Evolutionary conservation across 2,113 vertebrate species (phyloP).

Genomic region (Zingel zingel): DNA sequence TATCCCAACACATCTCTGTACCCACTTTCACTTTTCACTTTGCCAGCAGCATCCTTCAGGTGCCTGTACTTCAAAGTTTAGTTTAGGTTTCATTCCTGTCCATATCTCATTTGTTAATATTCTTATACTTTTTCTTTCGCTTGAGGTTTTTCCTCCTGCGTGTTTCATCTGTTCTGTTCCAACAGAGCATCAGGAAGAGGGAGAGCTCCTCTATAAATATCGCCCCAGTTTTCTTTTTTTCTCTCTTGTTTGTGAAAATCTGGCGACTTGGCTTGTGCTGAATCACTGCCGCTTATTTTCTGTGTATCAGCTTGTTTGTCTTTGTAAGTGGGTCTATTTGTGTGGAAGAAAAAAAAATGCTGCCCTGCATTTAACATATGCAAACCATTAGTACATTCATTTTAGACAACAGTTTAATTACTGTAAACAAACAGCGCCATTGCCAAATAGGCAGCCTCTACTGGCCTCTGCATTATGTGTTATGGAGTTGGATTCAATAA

Average conservation of each 20-base stretch:
- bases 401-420: background rate
- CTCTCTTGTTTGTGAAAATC: conserved; percentile 14
- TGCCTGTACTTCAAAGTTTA: conserved; percentile 25
- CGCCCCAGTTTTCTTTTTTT: conserved; percentile 69
- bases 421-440: conserved; percentile 3
- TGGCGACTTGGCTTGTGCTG: conserved; percentile 48
- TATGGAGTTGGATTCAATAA: background rate
- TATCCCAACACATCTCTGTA: background rate
- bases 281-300: conserved; percentile 58
- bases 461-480: background rate
- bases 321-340: conserved; percentile 10
- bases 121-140: conserved; percentile 17
- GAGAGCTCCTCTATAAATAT: conserved; percentile 79
- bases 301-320: conserved; percentile 42
- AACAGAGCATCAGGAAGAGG: conserved; percentile 58
- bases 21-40: background rate
- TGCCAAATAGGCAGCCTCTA: background rate
- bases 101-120: background rate
- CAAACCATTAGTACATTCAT: background rate
- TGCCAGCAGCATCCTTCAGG: conserved; percentile 18
- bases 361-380: background rate
- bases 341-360: background rate
- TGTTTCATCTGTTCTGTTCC: conserved; percentile 34
- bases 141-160: background rate
- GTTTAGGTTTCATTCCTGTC: conserved; percentile 12